Evolutionary conservation across 2,113 vertebrate genomes (phyloP).

Genomic region (Proterorhinus semilunaris): DNA sequence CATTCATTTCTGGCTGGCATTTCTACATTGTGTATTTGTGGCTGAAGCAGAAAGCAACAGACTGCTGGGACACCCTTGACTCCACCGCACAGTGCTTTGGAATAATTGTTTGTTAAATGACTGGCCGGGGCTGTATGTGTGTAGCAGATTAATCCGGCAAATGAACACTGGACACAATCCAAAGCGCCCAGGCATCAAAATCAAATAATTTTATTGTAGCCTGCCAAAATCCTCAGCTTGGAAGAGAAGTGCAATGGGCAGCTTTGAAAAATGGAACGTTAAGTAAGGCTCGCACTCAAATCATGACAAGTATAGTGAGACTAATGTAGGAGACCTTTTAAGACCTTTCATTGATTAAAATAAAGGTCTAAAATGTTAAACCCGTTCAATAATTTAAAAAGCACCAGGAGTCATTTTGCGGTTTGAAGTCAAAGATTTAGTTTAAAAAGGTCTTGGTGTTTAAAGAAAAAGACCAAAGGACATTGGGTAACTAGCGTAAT

Average conservation of each 20-base stretch:
- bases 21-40: conserved; percentile 5
- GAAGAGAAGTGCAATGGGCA: conserved; percentile 8
- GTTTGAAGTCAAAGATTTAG: background rate
- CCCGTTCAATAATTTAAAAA: background rate
- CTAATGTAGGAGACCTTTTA: conserved; percentile 3
- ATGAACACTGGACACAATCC: conserved; percentile 53
- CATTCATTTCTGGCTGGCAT: conserved; percentile 1
- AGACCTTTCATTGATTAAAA: conserved; percentile 6
- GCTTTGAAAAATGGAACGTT: conserved; percentile 7
- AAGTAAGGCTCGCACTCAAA: conserved; percentile 7
- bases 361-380: background rate
- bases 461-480: background rate
- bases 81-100: conserved; percentile 33
- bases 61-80: conserved; percentile 37
- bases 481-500: background rate
- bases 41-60: conserved; percentile 6
- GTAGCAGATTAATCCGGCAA: conserved; percentile 43
- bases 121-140: conserved; percentile 36
- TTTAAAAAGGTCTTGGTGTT: background rate
- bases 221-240: conserved; percentile 42
- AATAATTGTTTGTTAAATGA: conserved; percentile 60
- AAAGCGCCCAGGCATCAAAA: conserved; percentile 45
- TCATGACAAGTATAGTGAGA: background rate
- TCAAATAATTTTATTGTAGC: conserved; percentile 44
- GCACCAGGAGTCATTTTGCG: too few species aligned